Conservation (phyloP, 2,888 invertebrate genomes). For the Antheraea yamamai region DNA sequence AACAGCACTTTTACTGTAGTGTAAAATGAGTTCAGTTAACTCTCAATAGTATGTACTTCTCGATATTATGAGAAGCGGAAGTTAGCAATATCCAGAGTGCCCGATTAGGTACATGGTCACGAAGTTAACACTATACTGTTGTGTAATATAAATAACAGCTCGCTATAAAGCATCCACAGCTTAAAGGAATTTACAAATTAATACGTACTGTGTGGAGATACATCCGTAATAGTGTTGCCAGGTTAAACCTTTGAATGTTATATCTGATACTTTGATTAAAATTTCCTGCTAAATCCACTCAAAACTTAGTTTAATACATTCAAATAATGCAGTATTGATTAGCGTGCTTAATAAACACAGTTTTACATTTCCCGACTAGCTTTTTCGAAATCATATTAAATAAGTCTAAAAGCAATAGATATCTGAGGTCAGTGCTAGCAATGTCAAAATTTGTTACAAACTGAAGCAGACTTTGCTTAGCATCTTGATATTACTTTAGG, state of each 20-base stretch:
- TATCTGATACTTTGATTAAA: neutral
- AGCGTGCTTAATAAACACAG: no score
- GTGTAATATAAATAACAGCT: neutral
- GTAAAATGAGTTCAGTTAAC: neutral
- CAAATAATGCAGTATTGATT: no score
- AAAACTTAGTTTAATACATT: no score
- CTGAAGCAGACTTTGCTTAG: no score
- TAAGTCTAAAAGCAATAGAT: no score
- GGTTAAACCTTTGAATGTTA: neutral
- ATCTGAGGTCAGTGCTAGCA: no score
- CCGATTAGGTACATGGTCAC: neutral
- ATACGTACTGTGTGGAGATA: neutral
- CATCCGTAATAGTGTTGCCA: neutral
- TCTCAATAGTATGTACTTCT: neutral
- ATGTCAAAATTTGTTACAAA: no score
- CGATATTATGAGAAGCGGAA: neutral
- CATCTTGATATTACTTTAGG: no score
- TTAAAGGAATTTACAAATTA: conserved; percentile 6
- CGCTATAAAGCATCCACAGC: neutral
- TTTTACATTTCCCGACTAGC: no score
- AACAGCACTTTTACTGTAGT: neutral
- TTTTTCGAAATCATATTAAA: no score
- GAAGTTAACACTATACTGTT: neutral
- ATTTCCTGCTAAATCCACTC: neutral
- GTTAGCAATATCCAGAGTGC: neutral